A percentile compares a stretch with the other conserved stretches of the same genome.
These are phyloP conservation scores for Pollenia griseotomentosa DNA, from an alignment of 2,888 invertebrate genomes.

Conservation along the genomic window DNA sequence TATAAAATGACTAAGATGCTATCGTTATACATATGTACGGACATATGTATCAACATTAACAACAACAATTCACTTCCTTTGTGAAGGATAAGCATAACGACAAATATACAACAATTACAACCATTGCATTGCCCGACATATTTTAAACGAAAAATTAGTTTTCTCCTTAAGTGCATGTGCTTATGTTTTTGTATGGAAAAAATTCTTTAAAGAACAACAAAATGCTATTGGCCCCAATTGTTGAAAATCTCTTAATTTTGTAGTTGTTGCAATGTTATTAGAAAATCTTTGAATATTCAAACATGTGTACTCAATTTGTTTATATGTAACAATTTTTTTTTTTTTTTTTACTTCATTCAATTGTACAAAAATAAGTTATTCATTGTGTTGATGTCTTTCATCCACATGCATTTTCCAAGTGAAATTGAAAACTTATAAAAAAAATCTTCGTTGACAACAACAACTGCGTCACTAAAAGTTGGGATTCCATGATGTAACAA, in stretches of 20 bases:
- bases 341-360: slow-evolving; percentile 11
- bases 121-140: too few species aligned
- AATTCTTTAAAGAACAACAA: slow-evolving; percentile 23
- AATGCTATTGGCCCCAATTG: slow-evolving; percentile 6
- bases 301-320: slow-evolving; percentile 67
- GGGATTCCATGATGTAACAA: slow-evolving; percentile 36
- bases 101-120: slow-evolving; percentile 50
- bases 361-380: slow-evolving; percentile 21
- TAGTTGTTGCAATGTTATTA: slow-evolving; percentile 26
- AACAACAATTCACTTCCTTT: slow-evolving; percentile 52
- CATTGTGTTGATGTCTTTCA: slow-evolving; percentile 29
- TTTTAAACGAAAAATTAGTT: background rate
- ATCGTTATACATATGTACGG: background rate
- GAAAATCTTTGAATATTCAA: slow-evolving; percentile 56
- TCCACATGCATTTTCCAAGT: slow-evolving; percentile 27
- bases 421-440: slow-evolving; percentile 21
- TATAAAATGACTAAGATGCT: background rate
- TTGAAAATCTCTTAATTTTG: slow-evolving; percentile 25
- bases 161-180: background rate
- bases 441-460: slow-evolving; percentile 40
- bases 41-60: background rate
- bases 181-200: background rate
- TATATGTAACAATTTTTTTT: background rate
- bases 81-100: slow-evolving; percentile 63
- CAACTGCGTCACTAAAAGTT: slow-evolving; percentile 1